Evolutionary conservation across 2,113 vertebrate genomes (phyloP), one percentile per base, ranked within the genome.

Genomic region (Mustela nigripes): DNA sequence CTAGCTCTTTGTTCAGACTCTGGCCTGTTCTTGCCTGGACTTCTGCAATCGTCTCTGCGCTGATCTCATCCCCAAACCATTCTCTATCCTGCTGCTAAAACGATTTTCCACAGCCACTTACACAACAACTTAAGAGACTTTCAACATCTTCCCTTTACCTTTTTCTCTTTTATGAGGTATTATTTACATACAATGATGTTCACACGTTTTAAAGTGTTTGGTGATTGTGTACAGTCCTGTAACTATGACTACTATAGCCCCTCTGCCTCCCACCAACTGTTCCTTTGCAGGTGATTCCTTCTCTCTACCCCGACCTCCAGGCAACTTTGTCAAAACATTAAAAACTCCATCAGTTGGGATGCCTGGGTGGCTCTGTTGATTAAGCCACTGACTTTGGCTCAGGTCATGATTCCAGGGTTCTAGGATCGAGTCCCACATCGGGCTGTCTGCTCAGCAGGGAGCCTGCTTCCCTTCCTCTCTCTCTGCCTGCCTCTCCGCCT

Each of bases 21-120:
- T 42, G 48, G 36, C 67, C 39, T 83, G 26, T 67, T 85, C 91
- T 60, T 96, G 88, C 56, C 81, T 88, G 53, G 62, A 31, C 48
- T 74, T 89, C 81, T 87, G 36, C 3, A 60, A 28, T 4, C 0
- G 0, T 60, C 45, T 91, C 62, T 26, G 82, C 60, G 67, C 80
- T 94, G 69, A 94, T 67, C 87, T 96, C 94, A 96, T 80, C 56
- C 73, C 36, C 78, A 89, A 94, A 94, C 22, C 80, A 85, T 89
- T 62, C 91, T 78, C 81, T 15, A 45, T 5, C 21, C 62, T 78
- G 87, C 91, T 79, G 71, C 86, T 78, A 24, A 82, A 53, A 87
- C 14, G 16, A 50, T 91, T 83, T 48, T 60, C 87, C 65, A 71
- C 42, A 91, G 10, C 50, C 15, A 28, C 42, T 87, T 82, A 63